A percentile compares a stretch with the other conserved stretches of the same genome.
These are phyloP conservation scores for Coleophora flavipennella DNA, from an alignment of 2,888 invertebrate genomes.

Conservation along the genomic window DNA sequence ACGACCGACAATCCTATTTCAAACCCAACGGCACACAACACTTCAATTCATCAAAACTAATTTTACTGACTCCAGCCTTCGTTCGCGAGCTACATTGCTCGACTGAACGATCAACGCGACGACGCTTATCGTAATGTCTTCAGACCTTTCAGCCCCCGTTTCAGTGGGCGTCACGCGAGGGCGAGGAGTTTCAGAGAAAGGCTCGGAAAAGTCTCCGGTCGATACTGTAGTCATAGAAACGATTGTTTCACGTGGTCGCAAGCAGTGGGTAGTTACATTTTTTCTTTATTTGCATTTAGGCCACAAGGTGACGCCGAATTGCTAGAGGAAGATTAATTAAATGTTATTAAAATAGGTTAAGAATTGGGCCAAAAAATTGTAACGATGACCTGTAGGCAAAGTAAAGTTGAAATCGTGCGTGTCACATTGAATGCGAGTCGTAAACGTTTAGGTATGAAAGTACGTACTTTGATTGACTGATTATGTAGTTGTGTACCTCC, in stretches of 20 bases:
- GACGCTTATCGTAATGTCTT: conserved; percentile 13
- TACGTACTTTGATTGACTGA: no score
- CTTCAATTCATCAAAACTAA: no score
- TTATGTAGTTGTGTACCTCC: no score
- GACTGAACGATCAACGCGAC: no score
- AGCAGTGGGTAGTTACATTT: conserved; percentile 37
- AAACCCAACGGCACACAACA: no score
- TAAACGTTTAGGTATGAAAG: no score
- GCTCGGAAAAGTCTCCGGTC: conserved; percentile 68
- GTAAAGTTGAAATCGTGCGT: no score
- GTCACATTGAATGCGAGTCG: no score
- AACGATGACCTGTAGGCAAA: no score
- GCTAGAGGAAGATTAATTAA: conserved; percentile 26
- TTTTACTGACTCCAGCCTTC: no score
- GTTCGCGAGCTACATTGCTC: no score
- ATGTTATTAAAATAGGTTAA: not conserved
- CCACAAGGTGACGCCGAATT: conserved; percentile 46
- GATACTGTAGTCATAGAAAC: conserved; percentile 64
- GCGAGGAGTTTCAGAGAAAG: conserved; percentile 56
- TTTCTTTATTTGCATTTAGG: conserved; percentile 65
- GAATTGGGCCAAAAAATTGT: no score
- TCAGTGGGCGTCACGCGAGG: conserved; percentile 63
- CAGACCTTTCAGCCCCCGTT: conserved; percentile 44
- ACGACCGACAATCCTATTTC: conserved; percentile 19
- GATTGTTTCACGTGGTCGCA: conserved; percentile 59